phyloP scores from a whole-genome alignment of 2,797 vertebrate species.

The Gadopsis marmoratus region DNA sequence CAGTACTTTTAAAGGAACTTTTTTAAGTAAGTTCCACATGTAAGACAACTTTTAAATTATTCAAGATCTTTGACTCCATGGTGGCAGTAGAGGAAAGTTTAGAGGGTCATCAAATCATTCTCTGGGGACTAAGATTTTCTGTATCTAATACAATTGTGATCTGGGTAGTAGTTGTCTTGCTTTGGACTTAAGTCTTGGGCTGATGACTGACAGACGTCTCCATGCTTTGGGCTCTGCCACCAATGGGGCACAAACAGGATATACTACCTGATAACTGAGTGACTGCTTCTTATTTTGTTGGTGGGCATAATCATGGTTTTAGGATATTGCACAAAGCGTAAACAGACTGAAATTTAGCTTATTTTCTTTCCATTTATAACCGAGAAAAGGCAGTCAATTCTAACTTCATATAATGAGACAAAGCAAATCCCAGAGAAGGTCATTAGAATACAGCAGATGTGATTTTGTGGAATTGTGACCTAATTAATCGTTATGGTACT shows the following conservation, averaged over 20 bases:
- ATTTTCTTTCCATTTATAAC: background rate
- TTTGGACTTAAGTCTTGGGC: background rate
- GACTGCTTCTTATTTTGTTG: background rate
- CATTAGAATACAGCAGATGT: background rate
- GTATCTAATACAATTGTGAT: background rate
- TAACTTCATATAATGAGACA: background rate
- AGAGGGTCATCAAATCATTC: background rate
- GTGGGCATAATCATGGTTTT: background rate
- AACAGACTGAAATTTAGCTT: background rate
- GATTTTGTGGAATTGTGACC: background rate
- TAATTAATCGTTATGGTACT: background rate
- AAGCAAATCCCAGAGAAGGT: background rate
- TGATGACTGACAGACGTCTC: background rate
- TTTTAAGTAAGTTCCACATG: too few species aligned
- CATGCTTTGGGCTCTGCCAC: background rate
- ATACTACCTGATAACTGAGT: too few species aligned
- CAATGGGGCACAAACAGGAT: background rate
- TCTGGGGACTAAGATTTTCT: background rate
- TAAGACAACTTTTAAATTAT: background rate
- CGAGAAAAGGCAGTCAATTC: background rate
- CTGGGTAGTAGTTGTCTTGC: background rate
- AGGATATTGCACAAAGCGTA: too few species aligned
- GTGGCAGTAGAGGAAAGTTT: background rate
- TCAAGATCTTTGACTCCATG: background rate
- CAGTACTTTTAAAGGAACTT: background rate